Conservation (phyloP, 1,140 invertebrate genomes). For the Hylyphantes graminicola region DNA sequence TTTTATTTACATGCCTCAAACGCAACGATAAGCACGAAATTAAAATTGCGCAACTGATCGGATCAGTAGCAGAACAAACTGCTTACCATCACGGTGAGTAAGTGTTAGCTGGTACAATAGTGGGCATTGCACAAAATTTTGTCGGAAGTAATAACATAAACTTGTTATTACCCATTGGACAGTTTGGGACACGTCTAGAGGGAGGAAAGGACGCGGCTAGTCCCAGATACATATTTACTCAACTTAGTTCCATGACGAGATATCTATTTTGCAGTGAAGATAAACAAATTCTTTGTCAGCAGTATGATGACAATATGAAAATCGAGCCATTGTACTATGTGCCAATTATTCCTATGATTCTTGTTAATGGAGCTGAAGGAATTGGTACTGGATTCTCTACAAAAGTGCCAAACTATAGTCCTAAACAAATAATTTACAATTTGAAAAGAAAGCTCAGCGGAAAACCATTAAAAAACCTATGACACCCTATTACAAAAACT, state of each 20-base stretch:
- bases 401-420: slow-evolving; percentile 96
- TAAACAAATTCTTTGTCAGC: slow-evolving; percentile 86
- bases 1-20: slow-evolving; percentile 95
- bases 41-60: slow-evolving; percentile 97
- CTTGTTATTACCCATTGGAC: slow-evolving; percentile 93
- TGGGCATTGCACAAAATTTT: slow-evolving; percentile 98
- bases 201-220: slow-evolving; percentile 85
- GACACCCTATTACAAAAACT: slow-evolving; percentile 95
- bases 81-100: slow-evolving; percentile 98
- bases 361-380: slow-evolving; percentile 97
- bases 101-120: slow-evolving; percentile 94
- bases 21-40: slow-evolving; percentile 96
- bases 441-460: slow-evolving; percentile 85
- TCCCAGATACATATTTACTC: slow-evolving; percentile 98
- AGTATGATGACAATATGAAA: slow-evolving; percentile 92
- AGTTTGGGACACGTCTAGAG: slow-evolving; percentile 86
- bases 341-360: slow-evolving; percentile 95
- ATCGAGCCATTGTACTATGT: slow-evolving; percentile 96
- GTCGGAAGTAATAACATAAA: slow-evolving; percentile 99
- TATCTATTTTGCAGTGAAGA: slow-evolving; percentile 90
- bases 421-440: slow-evolving; percentile 89
- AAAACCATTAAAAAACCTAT: slow-evolving; percentile 80
- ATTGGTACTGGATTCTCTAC: slow-evolving; percentile 99
- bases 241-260: slow-evolving; percentile 82
- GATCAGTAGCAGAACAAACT: slow-evolving; percentile 95